Conservation (phyloP, 2,113 vertebrate genomes). For the Indicator indicator region DNA sequence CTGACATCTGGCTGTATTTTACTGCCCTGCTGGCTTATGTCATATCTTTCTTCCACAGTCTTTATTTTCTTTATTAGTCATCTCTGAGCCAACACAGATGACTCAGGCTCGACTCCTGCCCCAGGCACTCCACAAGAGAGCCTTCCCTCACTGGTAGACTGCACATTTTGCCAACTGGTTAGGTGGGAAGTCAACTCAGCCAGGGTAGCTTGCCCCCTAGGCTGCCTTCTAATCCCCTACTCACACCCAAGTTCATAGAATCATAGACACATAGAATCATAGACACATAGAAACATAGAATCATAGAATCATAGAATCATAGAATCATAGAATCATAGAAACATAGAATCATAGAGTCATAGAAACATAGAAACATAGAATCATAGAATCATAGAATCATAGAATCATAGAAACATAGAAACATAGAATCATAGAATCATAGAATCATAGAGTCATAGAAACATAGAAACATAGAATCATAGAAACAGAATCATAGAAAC, state of each 20-base stretch:
- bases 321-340: too few relatives aligned
- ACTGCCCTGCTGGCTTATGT: neutral
- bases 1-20: constrained; percentile 27
- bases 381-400: too few relatives aligned
- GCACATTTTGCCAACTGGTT: neutral
- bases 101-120: neutral
- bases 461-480: too few relatives aligned
- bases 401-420: too few relatives aligned
- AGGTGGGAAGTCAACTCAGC: neutral
- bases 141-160: neutral
- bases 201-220: neutral
- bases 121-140: neutral
- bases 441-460: too few relatives aligned
- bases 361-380: too few relatives aligned
- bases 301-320: too few relatives aligned
- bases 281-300: too few relatives aligned
- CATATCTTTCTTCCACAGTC: neutral
- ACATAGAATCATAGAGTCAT: too few relatives aligned
- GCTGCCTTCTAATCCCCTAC: neutral
- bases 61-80: constrained; percentile 44
- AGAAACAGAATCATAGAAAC: too few relatives aligned
- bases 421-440: too few relatives aligned
- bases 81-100: neutral
- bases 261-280: too few relatives aligned
- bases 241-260: neutral